Percentiles rank a stretch among this genome's conserved stretches.
Conservation (phyloP, 1,140 invertebrate species). For the Oncopodura yosiiana region DNA sequence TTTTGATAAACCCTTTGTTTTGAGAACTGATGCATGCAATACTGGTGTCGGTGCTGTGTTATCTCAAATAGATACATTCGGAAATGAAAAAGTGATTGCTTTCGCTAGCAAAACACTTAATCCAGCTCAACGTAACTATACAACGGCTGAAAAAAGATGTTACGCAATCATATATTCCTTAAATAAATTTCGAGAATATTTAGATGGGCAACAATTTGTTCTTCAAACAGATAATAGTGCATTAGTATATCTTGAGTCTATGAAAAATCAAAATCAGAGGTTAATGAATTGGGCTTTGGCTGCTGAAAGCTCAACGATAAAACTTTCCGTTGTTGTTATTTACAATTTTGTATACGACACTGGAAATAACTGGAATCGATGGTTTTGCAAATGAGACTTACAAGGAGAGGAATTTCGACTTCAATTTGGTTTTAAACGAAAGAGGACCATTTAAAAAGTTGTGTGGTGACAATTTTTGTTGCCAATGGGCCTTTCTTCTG, state of each 20-base stretch:
- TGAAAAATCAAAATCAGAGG: background rate
- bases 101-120: conserved; percentile 32
- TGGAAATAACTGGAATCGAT: no score
- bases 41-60: conserved; percentile 41
- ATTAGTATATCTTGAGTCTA: conserved; percentile 7
- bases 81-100: conserved; percentile 33
- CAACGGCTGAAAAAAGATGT: conserved; percentile 43
- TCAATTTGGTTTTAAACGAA: no score
- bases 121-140: conserved; percentile 41
- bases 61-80: conserved; percentile 37
- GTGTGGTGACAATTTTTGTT: no score
- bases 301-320: no score
- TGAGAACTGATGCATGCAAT: conserved; percentile 42
- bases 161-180: conserved; percentile 42
- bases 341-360: no score
- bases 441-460: no score
- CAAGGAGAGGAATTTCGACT: no score
- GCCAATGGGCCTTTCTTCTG: no score
- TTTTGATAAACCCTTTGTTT: conserved; percentile 37
- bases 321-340: no score
- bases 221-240: conserved; percentile 11
- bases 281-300: conserved; percentile 26
- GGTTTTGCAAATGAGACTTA: no score
- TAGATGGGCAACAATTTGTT: conserved; percentile 9
- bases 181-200: conserved; percentile 39